These are phyloP conservation scores for Polyergus mexicanus DNA, from an alignment of 1,140 invertebrate species.

Conservation along the genomic window DNA sequence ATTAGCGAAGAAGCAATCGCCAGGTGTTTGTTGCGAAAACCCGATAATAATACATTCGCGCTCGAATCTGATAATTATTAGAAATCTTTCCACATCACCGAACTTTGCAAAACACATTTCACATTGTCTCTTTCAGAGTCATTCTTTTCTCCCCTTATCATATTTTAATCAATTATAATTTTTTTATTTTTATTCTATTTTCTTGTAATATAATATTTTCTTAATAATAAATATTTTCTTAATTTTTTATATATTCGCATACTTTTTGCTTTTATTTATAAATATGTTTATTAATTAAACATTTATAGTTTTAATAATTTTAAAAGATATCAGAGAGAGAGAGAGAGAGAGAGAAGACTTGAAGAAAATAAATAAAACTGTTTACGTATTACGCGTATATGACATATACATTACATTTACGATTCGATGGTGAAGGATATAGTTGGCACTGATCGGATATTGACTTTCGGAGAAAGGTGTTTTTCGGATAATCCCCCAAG, in stretches of 20 bases:
- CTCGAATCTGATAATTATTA: conserved; percentile 52
- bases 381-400: not conserved
- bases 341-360: too few species aligned
- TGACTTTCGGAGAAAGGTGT: not conserved
- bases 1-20: conserved; percentile 46
- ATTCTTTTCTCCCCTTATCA: not conserved
- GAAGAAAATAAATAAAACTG: not conserved
- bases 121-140: not conserved
- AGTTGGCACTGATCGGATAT: not conserved
- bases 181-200: not conserved
- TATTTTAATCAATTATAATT: too few species aligned
- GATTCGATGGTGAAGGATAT: not conserved
- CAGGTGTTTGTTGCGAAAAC: conserved; percentile 56
- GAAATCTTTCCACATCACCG: not conserved
- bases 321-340: too few species aligned
- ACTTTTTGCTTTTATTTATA: not conserved
- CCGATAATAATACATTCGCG: conserved; percentile 26
- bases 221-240: conserved; percentile 25
- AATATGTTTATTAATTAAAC: not conserved
- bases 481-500: conserved; percentile 14
- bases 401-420: too few species aligned
- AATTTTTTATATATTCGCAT: not conserved
- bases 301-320: not conserved
- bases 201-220: conserved; percentile 6
- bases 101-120: conserved; percentile 49